A percentile compares a stretch with the other conserved stretches of the same genome.
Evolutionary conservation across 2,888 invertebrate species (phyloP).

Genomic region (Ceratothoa steindachneri): DNA sequence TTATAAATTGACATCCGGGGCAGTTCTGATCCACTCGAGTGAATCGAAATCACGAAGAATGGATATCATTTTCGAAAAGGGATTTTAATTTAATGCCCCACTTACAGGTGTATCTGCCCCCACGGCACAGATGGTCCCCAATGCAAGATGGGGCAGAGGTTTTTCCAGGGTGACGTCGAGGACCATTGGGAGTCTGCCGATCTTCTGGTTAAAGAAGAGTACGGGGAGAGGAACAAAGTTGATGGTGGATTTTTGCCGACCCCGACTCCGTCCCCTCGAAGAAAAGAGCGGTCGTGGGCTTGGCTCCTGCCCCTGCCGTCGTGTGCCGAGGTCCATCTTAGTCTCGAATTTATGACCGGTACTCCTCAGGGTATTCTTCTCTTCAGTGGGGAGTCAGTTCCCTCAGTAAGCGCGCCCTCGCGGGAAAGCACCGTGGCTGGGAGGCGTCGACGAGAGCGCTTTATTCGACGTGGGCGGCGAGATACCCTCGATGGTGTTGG

Average conservation of each 20-base stretch:
- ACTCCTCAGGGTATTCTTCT: constrained; percentile 76
- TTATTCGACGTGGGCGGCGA: no score
- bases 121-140: constrained; percentile 75
- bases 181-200: neutral
- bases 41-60: constrained; percentile 14
- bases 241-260: neutral
- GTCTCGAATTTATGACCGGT: constrained; percentile 73
- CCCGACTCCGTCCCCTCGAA: neutral
- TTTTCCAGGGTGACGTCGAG: neutral
- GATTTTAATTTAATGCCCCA: no score
- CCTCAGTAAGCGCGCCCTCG: no score
- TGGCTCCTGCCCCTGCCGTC: constrained; percentile 82
- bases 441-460: no score
- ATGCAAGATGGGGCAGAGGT: constrained; percentile 58
- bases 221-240: neutral
- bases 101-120: constrained; percentile 71
- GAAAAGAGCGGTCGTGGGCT: constrained; percentile 63
- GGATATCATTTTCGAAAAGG: neutral
- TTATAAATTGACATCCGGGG: no score
- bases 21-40: no score
- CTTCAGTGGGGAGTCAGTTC: constrained; percentile 75
- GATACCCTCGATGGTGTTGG: no score
- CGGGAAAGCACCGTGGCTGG: no score
- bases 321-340: constrained; percentile 77
- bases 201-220: neutral